Evolutionary conservation across 2,888 invertebrate species (phyloP), one percentile per base, ranked within the genome.

Genomic region (Stenoptilia bipunctidactyla): DNA sequence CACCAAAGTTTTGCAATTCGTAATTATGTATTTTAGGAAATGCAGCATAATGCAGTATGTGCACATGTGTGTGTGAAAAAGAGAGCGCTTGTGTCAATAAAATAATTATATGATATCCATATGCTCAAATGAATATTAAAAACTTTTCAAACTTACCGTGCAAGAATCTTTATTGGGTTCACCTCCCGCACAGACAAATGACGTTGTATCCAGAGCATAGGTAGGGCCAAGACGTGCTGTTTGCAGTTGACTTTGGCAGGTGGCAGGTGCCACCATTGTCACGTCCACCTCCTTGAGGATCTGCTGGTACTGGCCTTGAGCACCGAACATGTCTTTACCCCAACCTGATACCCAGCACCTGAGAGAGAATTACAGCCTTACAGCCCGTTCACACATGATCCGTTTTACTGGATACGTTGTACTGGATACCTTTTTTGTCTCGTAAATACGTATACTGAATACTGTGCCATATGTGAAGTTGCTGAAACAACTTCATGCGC

Each of bases 161-260:
- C 93, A 93, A 15, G 93, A 88, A 61, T 93, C 93, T 58, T 90
- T 92, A 43, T 88, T 90, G 2, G 82, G 66, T 61, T 92, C 90
- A 0, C 92, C 93, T 1, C 93, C 93, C 27, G 93, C 93, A 55
- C 93, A 93, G 8, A 93, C 68, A 58, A 93, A 93, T 25, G 89
- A 90, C 1, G 84, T 84, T 10, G 85, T 85, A 49, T 90, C 88
- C 9, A 92, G 71, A 8, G 82, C 70, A 52, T 88, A 93, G 36
- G 63, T 66, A 1, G 85, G 47, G 0, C 92, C 91, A 0, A 93
- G 85, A 1, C 91, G 84, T 0, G 92, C 92, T 0, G 71, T 61
- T 39, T 86, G 84, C 48, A 93, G 72, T 14, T 87, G 84, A 3
- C 76, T 54, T 61, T 92, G 89, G 53, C 93, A 93, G 1, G 84